Percentiles rank a stretch among this genome's conserved stretches.
phyloP scores from a whole-genome alignment of 2,888 invertebrate genomes.

The Spialia ferax region DNA sequence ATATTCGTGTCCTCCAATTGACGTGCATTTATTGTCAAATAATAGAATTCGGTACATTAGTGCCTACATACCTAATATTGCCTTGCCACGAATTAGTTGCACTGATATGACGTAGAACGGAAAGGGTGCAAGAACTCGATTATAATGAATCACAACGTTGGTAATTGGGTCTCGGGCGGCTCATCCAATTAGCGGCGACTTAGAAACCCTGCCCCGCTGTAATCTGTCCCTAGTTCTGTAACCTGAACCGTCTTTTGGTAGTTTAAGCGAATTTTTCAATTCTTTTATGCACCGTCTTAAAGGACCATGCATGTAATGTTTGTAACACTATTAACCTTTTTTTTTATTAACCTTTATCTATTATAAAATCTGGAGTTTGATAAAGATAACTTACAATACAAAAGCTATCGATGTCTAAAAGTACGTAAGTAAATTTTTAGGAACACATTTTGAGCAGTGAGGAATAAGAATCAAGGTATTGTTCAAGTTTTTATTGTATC shows the following conservation, averaged over 20 bases:
- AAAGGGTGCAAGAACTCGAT: conserved; percentile 77
- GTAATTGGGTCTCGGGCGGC: conserved; percentile 77
- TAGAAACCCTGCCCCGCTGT: conserved; percentile 67
- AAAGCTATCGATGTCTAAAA: too few species aligned
- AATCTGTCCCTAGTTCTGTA: conserved; percentile 42
- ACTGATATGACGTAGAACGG: conserved; percentile 5
- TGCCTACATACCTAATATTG: too few species aligned
- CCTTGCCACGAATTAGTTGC: background rate
- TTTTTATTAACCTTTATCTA: too few species aligned
- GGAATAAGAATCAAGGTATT: too few species aligned
- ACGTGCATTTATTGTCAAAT: background rate
- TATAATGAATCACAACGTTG: conserved; percentile 83
- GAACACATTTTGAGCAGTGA: too few species aligned
- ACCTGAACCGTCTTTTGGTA: background rate
- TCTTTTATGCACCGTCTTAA: background rate
- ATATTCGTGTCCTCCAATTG: conserved; percentile 12
- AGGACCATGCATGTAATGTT: too few species aligned
- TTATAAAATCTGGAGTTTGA: too few species aligned
- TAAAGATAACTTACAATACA: too few species aligned
- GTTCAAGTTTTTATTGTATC: too few species aligned
- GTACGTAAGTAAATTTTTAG: too few species aligned
- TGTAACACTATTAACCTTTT: too few species aligned
- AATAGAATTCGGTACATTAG: too few species aligned
- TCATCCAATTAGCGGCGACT: conserved; percentile 85
- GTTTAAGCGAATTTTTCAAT: background rate